phyloP scores from a whole-genome alignment of 2,888 invertebrate species.

The Phaonia tiefii region DNA sequence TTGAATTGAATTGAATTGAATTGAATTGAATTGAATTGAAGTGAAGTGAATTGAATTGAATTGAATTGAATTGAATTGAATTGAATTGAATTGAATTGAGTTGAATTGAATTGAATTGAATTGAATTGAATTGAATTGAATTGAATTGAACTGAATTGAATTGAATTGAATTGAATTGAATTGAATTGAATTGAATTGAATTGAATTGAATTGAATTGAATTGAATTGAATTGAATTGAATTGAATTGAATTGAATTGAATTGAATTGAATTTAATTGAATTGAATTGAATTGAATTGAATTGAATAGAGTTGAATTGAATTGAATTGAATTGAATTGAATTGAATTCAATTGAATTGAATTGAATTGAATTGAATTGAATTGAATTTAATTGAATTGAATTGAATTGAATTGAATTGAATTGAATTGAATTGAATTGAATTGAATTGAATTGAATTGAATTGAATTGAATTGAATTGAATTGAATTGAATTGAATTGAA shows the following conservation, averaged over 20 bases:
- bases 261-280: too few species aligned
- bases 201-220: neutral
- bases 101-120: neutral
- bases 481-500: neutral
- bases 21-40: too few species aligned
- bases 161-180: neutral
- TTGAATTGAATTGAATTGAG: neutral
- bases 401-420: neutral
- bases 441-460: neutral
- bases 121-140: neutral
- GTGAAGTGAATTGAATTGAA: too few species aligned
- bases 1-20: neutral
- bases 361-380: neutral
- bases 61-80: too few species aligned
- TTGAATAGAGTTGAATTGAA: neutral
- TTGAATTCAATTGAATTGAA: neutral
- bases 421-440: neutral
- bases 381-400: too few species aligned
- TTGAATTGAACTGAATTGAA: neutral
- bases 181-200: neutral
- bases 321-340: neutral
- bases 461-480: neutral
- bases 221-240: neutral
- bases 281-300: too few species aligned
- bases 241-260: neutral